Base-by-base conservation (phyloP, 2,797 vertebrate species). In the Crenichthys baileyi region DNA sequence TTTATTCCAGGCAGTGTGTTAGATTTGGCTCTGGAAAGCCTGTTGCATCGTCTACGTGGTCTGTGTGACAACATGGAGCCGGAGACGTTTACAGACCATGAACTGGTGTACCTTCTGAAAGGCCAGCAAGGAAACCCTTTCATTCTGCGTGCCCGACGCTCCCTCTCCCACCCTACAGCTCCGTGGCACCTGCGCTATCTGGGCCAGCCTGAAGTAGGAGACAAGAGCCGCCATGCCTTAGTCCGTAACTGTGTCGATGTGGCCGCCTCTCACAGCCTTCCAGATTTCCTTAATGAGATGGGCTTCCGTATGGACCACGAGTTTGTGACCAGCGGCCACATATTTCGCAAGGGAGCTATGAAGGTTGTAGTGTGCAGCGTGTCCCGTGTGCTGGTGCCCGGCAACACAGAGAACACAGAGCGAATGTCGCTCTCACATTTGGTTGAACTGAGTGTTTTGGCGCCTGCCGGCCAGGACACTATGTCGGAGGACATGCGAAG, bases 271-370 rank as follows among this genome's bases (percentile, higher is more conserved):
- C 98, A 99, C 84, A 97, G 97, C 92, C 93, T 99, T 82, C 97
- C 97, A 0, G 98, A 99, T 46, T 99, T 99, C 80, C 95, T 99
- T 48, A 96, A 97, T 71, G 98, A 99, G 91, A 99, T 99, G 98
- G 98, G 98, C 39, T 99, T 99, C 93, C 97, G 97, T 75, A 97
- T 99, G 97, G 98, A 99, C 94, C 98, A 99, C 0, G 98, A 99
- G 89, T 99, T 99, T 79, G 96, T 99, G 20, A 96, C 97, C 78
- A 97, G 96, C 29, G 98, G 98, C 0, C 98, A 99, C 56, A 89
- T 99, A 72, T 99, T 99, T 90, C 97, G 98, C 71, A 98, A 97
- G 90, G 98, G 98, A 2, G 96, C 92, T 0, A 97, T 99, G 96
- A 99, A 99, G 91, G 94, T 99, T 1, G 94, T 98, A 82, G 98